These are phyloP conservation scores for Nesoenas mayeri DNA, from an alignment of 2,113 vertebrate species.

Conservation along the genomic window DNA sequence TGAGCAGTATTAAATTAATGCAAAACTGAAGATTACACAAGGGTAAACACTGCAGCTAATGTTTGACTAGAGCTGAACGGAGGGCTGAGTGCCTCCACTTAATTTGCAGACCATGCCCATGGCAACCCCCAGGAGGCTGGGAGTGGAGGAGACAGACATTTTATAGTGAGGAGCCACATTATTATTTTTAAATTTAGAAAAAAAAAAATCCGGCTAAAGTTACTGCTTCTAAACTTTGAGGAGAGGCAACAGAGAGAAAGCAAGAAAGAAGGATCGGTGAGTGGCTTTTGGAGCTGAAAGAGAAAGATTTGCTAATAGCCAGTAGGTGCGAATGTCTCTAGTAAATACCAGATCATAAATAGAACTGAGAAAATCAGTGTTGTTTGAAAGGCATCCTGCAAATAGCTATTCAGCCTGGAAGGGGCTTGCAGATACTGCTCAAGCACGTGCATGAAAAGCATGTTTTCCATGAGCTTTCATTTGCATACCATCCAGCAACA, in stretches of 20 bases:
- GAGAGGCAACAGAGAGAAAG: background rate
- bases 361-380: background rate
- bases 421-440: background rate
- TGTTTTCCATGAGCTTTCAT: background rate
- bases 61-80: conserved; percentile 71
- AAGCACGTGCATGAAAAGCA: background rate
- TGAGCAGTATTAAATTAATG: conserved; percentile 71
- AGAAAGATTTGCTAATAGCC: conserved; percentile 27
- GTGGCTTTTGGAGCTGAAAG: conserved; percentile 28
- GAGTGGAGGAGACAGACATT: conserved; percentile 58
- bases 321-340: conserved; percentile 7
- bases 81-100: conserved; percentile 65
- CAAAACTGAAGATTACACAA: conserved; percentile 76
- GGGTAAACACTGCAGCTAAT: conserved; percentile 75
- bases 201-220: conserved; percentile 19
- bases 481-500: background rate
- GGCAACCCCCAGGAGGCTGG: conserved; percentile 59
- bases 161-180: conserved; percentile 64
- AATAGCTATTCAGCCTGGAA: background rate
- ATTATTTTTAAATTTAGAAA: conserved; percentile 68
- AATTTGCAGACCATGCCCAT: conserved; percentile 70
- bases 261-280: background rate
- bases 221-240: conserved; percentile 3
- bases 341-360: conserved; percentile 43
- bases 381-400: background rate